phyloP scores from a whole-genome alignment of 2,113 vertebrate species.

The Callaeas wilsoni region DNA sequence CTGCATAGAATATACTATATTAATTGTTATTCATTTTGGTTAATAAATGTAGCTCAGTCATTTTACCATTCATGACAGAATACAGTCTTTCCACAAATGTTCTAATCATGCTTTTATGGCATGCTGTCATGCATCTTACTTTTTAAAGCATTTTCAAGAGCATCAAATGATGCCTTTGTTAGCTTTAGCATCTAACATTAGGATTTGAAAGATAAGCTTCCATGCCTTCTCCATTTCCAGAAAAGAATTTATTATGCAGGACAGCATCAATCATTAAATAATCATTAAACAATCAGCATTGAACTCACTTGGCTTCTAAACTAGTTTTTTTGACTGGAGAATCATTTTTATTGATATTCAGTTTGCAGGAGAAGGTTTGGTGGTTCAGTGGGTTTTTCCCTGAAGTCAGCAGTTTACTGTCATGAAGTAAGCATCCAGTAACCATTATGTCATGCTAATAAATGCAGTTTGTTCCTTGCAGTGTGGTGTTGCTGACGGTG shows the following conservation, averaged over 20 bases:
- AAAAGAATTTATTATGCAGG: not conserved
- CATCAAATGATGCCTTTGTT: not conserved
- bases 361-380: not conserved
- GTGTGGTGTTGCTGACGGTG: conserved; percentile 96
- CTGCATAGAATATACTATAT: not conserved
- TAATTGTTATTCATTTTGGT: not conserved
- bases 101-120: not conserved
- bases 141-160: not conserved
- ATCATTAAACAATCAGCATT: not conserved
- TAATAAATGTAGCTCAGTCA: not conserved
- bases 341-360: not conserved
- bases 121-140: not conserved
- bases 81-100: not conserved
- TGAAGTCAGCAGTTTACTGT: not conserved
- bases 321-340: not conserved
- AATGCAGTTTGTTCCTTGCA: conserved; percentile 55
- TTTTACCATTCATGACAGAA: not conserved
- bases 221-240: not conserved
- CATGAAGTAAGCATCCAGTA: not conserved
- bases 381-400: not conserved
- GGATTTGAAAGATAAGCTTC: not conserved
- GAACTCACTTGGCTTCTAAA: not conserved
- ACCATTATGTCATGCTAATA: not conserved
- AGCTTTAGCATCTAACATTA: not conserved
- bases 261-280: not conserved